Evolutionary conservation across 1,140 invertebrate species (phyloP), one percentile per base, ranked within the genome.

Genomic region (Eupristina koningsbergeri): DNA sequence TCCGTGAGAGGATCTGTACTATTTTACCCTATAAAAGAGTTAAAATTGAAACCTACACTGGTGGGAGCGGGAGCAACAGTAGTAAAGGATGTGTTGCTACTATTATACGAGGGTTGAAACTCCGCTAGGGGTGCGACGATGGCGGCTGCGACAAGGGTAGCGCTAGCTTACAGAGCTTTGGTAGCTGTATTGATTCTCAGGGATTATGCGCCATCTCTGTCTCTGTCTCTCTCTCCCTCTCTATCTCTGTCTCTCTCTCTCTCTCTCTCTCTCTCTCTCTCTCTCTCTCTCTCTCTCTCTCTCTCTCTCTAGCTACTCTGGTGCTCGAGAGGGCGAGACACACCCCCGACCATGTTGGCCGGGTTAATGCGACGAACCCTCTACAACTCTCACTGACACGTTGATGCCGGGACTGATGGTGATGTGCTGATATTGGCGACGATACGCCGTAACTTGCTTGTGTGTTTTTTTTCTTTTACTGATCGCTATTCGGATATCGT

Each of bases 181-280:
- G 69, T 80, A 84, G 83, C 83, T 84, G 83, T 84, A 84, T 84
- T 80, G 83, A 84, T 84, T 84, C 69, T 80, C 78, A 45, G 61
- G 83, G 78, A 17, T 22, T 75, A 71, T 61, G 83, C 76, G 64
- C 77, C 76, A n/a, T 45, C 41, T 17, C 50, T 19, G 6, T 53
- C 19, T 2, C 22, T 47, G 8, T 64, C 61, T n/a, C 61, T 29
- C 61, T 31, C 39, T 74, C 71, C 45, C 41, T 17, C 50, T 19
- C 3, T 53, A 15, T 2, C 22, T 47, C 19, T 64, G 26, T n/a
- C 61, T 29, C 61, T 31, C 39, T 74, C 71, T n/a, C 41, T 45
- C 41, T 17, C 50, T 19, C 3, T 53, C 19, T 2, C 22, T 47
- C 19, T 64, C 61, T n/a, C 61, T 29, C 61, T 31, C 39, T 74